Evolutionary conservation across 2,888 invertebrate genomes (phyloP).

Genomic region (Incurvaria masculella): DNA sequence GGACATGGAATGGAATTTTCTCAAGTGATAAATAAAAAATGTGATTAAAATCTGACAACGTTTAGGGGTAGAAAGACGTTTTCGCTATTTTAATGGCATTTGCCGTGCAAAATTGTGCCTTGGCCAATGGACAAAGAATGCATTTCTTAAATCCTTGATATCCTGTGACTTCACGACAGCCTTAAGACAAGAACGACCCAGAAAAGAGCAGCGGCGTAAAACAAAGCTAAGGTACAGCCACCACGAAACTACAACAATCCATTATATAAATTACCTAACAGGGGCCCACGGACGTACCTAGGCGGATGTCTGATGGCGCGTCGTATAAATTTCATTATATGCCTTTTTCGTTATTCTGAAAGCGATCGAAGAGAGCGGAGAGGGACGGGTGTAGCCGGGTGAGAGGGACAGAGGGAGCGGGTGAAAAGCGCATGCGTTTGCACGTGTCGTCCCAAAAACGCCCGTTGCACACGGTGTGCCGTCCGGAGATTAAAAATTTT

Average conservation of each 20-base stretch:
- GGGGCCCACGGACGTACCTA: too few species aligned
- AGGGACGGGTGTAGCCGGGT: conserved; percentile 24
- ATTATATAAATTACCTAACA: conserved; percentile 8
- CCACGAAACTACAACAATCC: conserved; percentile 29
- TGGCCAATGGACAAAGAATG: too few species aligned
- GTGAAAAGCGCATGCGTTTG: conserved; percentile 37
- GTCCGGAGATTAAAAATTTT: conserved; percentile 19
- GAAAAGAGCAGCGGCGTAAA: neutral
- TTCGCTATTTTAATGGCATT: too few species aligned
- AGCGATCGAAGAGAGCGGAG: conserved; percentile 45
- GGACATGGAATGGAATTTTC: too few species aligned
- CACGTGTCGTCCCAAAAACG: conserved; percentile 36
- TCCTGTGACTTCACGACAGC: too few species aligned
- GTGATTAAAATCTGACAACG: too few species aligned
- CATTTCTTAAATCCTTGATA: too few species aligned
- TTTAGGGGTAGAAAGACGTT: too few species aligned
- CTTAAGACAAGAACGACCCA: neutral
- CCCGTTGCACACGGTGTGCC: conserved; percentile 20
- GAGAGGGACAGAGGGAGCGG: conserved; percentile 23
- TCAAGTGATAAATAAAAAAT: neutral
- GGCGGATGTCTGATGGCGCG: too few species aligned
- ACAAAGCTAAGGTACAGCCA: conserved; percentile 15
- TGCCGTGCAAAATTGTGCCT: too few species aligned
- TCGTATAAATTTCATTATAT: conserved; percentile 53
- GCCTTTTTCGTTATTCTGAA: conserved; percentile 47